Evolutionary conservation across 2,113 vertebrate genomes (phyloP).

Genomic region (Alaudala cheleensis): DNA sequence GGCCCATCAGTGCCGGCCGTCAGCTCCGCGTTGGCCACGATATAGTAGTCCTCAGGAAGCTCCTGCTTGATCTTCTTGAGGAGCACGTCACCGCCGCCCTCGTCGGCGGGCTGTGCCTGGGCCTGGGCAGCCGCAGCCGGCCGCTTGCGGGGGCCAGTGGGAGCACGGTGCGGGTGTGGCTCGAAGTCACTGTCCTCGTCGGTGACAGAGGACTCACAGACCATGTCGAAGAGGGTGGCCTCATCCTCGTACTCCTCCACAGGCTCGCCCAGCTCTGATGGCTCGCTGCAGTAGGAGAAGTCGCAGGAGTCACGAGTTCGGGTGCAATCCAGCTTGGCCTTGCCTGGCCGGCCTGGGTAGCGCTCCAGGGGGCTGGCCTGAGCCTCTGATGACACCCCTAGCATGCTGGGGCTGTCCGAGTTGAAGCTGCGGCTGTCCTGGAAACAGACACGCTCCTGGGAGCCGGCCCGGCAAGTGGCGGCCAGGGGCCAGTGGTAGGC

Average conservation of each 20-base stretch:
- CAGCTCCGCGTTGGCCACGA: conserved; percentile 81
- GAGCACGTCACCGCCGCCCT: conserved; percentile 65
- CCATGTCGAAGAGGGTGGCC: conserved; percentile 84
- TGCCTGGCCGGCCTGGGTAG: conserved; percentile 74
- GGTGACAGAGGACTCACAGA: conserved; percentile 87
- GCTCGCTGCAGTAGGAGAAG: conserved; percentile 88
- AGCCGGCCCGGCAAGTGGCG: conserved; percentile 80
- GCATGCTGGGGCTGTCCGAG: conserved; percentile 82
- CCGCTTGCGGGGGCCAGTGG: conserved; percentile 50
- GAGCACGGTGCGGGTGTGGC: conserved; percentile 65
- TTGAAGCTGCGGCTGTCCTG: conserved; percentile 85
- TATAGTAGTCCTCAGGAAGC: conserved; percentile 84
- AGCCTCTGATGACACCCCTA: conserved; percentile 76
- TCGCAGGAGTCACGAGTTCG: conserved; percentile 83
- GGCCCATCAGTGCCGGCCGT: conserved; percentile 69
- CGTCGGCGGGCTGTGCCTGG: conserved; percentile 66
- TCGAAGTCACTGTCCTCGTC: conserved; percentile 88
- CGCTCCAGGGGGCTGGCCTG: conserved; percentile 81
- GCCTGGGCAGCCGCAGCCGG: conserved; percentile 25
- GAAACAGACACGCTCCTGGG: conserved; percentile 83
- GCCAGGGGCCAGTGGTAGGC: conserved; percentile 91
- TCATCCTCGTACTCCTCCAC: conserved; percentile 86
- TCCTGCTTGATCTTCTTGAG: conserved; percentile 91
- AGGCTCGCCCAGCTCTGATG: conserved; percentile 81
- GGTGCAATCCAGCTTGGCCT: conserved; percentile 79